Evolutionary conservation across 2,888 invertebrate genomes (phyloP), one percentile per base, ranked within the genome.

Genomic region (Torymus tubicola): DNA sequence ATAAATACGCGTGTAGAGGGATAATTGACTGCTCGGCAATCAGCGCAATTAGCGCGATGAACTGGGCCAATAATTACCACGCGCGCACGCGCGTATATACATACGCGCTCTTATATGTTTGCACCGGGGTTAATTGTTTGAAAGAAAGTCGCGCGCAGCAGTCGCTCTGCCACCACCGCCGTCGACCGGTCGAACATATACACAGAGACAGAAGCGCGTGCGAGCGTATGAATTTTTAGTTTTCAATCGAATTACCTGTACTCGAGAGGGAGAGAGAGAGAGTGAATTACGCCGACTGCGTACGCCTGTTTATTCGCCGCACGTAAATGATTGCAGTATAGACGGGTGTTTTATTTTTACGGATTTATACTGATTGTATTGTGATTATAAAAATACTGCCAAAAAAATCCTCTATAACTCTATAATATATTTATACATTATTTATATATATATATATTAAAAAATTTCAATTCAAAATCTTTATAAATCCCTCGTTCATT

Each of bases 41-140:
- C 75, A 76, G 75, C 77, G 81, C 72, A 81, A 81, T 81, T 81
- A 81, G 71, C 75, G 18, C 70, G 81, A 78, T 71, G 31, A 81
- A 75, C 71, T 71, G 70, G 61, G 61, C 55, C 75, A 78, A 78
- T 72, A 75, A 78, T 81, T 78, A 74, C 61, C 42, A 58, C 13
- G 8, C 31, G 31, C 31, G 31, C 5, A 31, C 5, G 5, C 58
- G 50, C 74, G 21, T 21, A 21, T 31, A 31, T 3, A 3, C 58
- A 21, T 31, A 31, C 5, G 5, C 58, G 50, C 74, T 78, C 74
- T 70, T 75, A 78, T 67, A 63, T 58, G 78, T 78, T 63, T 70
- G n/a, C 31, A 13, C 50, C 58, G 13, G 67, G 18, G 68, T 64
- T 68, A 81, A 81, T 81, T 77, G 72, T 81, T 81, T 58, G 81